Percentiles rank a stretch among this genome's conserved stretches.
Evolutionary conservation across 2,113 vertebrate species (phyloP).

Genomic region (Galeopterus variegatus): DNA sequence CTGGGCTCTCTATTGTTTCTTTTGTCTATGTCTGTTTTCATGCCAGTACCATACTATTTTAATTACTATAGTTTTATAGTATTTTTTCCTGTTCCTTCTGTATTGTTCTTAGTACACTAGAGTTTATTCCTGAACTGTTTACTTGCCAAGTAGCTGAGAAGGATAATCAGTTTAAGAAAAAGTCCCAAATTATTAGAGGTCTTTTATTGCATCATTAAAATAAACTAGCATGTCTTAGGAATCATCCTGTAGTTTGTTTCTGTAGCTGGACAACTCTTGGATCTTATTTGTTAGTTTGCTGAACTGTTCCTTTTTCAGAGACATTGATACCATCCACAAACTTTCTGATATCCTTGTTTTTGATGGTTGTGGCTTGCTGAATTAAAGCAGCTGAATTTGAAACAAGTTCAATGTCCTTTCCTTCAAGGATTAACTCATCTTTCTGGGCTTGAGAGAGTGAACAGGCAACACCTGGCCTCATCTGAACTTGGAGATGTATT

Average conservation of each 20-base stretch:
- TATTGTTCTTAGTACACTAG: background rate
- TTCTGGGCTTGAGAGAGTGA: no score
- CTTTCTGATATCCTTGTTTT: constrained; percentile 99
- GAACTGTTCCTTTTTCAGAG: constrained; percentile 95
- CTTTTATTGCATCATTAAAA: constrained; percentile 72
- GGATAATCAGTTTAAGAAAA: background rate
- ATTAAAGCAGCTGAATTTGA: constrained; percentile 95
- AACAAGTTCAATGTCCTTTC: no score
- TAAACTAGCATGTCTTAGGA: background rate
- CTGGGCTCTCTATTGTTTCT: no score
- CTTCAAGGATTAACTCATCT: no score
- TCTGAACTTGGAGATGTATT: no score
- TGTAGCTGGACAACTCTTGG: constrained; percentile 51
- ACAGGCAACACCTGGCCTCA: no score
- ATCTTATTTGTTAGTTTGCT: constrained; percentile 89
- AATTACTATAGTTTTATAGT: no score
- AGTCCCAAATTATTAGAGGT: background rate
- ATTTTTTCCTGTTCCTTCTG: background rate
- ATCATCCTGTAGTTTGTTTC: constrained; percentile 14
- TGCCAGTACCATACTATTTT: no score
- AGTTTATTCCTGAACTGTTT: background rate
- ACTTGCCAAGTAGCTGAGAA: constrained; percentile 26
- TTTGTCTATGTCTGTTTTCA: no score
- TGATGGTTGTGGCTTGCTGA: constrained; percentile 99
- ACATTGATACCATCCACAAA: constrained; percentile 96